A percentile compares a stretch with the other conserved stretches of the same genome.
phyloP scores from a whole-genome alignment of 2,888 invertebrate genomes.

The Drosophila paucipuncta region DNA sequence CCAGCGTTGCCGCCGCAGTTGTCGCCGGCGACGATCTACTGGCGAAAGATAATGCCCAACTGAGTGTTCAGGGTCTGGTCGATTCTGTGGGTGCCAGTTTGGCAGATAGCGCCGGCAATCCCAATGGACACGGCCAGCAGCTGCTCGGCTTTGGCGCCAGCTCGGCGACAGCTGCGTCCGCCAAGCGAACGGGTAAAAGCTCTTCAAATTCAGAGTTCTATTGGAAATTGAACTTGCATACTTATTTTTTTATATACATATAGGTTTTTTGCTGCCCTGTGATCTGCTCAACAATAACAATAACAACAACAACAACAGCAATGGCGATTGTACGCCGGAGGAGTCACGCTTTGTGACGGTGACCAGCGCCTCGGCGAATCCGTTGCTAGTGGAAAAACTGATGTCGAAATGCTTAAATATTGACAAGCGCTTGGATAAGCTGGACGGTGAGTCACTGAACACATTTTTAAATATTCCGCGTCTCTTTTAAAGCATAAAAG shows the following conservation, averaged over 20 bases:
- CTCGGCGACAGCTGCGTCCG: slow-evolving; percentile 49
- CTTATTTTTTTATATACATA: not conserved
- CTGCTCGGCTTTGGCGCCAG: slow-evolving; percentile 64
- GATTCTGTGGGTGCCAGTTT: slow-evolving; percentile 70
- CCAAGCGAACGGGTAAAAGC: slow-evolving; percentile 39
- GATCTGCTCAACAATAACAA: slow-evolving; percentile 57
- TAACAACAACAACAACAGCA: slow-evolving; percentile 63
- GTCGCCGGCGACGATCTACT: slow-evolving; percentile 74
- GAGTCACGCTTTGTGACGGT: slow-evolving; percentile 71
- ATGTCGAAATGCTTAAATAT: slow-evolving; percentile 87
- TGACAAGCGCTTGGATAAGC: slow-evolving; percentile 81
- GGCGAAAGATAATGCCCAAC: slow-evolving; percentile 76
- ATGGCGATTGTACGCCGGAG: slow-evolving; percentile 57
- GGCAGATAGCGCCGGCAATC: slow-evolving; percentile 51
- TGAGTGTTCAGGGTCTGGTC: slow-evolving; percentile 66
- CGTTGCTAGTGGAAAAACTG: slow-evolving; percentile 92
- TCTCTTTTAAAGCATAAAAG: not conserved
- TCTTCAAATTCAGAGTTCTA: too few relatives aligned
- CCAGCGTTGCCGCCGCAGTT: slow-evolving; percentile 70
- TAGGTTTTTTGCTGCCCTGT: slow-evolving; percentile 58
- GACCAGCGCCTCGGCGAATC: slow-evolving; percentile 90
- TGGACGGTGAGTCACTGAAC: slow-evolving; percentile 57
- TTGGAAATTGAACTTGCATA: not conserved
- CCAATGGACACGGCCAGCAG: slow-evolving; percentile 37
- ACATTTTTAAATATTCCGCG: slow-evolving; percentile 20